phyloP scores from a whole-genome alignment of 2,797 vertebrate species.

The Carcharodon carcharias region DNA sequence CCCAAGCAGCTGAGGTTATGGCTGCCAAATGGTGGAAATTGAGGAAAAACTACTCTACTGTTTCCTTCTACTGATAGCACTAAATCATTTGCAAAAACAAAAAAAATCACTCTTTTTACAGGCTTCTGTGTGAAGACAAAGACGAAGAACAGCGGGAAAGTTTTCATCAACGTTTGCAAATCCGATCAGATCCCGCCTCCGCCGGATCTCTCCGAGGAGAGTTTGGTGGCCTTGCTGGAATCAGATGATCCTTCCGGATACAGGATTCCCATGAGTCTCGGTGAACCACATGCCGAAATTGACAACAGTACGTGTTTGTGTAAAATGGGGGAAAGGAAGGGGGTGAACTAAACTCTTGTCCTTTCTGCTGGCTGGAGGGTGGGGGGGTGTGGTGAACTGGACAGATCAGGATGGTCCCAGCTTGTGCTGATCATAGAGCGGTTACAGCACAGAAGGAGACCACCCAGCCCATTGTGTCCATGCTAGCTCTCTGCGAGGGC shows the following conservation, averaged over 20 bases:
- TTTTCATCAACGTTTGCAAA: conserved; percentile 81
- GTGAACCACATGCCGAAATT: conserved; percentile 73
- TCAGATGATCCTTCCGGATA: conserved; percentile 74
- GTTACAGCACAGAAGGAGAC: background rate
- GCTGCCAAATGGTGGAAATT: background rate
- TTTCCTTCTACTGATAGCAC: background rate
- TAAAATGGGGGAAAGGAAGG: background rate
- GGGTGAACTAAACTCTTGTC: background rate
- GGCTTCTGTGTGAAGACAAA: conserved; percentile 79
- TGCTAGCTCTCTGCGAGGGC: background rate
- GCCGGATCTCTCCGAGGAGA: conserved; percentile 65
- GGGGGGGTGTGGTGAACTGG: background rate
- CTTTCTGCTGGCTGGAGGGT: background rate
- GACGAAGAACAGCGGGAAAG: conserved; percentile 58
- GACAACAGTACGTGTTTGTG: conserved; percentile 69
- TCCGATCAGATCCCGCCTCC: conserved; percentile 70
- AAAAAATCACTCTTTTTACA: conserved; percentile 44
- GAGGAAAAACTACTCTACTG: background rate
- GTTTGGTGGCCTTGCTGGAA: conserved; percentile 73
- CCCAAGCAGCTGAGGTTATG: background rate
- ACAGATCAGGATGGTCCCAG: background rate
- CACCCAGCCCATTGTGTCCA: too few species aligned
- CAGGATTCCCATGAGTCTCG: conserved; percentile 83
- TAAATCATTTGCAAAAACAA: background rate
- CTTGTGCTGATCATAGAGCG: background rate